A percentile compares a stretch with the other conserved stretches of the same genome.
Conservation (phyloP, 2,113 vertebrate species). For the Melanotaenia duboulayi region DNA sequence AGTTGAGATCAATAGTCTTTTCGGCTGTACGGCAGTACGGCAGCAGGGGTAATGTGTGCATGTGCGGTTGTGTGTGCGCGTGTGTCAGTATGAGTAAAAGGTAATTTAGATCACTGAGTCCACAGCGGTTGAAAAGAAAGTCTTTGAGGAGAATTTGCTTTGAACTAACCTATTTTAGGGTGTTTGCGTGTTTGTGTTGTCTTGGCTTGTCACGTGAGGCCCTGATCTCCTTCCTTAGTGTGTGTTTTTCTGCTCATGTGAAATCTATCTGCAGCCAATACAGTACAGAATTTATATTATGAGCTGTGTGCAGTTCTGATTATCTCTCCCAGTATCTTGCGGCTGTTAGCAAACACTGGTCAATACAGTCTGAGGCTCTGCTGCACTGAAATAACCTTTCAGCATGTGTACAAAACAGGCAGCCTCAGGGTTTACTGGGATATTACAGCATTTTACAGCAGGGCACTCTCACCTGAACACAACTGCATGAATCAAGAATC, state of each 20-base stretch:
- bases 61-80: neutral
- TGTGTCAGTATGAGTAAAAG: conserved; percentile 29
- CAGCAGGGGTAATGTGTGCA: neutral
- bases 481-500: conserved; percentile 14
- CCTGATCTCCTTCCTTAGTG: conserved; percentile 2
- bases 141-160: conserved; percentile 44
- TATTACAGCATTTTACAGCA: conserved; percentile 28
- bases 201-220: conserved; percentile 23
- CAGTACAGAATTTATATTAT: conserved; percentile 22
- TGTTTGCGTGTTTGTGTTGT: conserved; percentile 13
- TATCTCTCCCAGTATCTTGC: conserved; percentile 43
- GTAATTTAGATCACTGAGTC: conserved; percentile 58
- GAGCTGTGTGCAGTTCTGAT: conserved; percentile 32
- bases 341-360: conserved; percentile 37
- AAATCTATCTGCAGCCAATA: neutral
- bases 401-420: conserved; percentile 46
- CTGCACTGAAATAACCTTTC: conserved; percentile 53
- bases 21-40: conserved; percentile 14
- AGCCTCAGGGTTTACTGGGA: conserved; percentile 21
- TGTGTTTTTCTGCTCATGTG: conserved; percentile 7
- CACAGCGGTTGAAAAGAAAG: conserved; percentile 44
- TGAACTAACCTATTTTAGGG: conserved; percentile 43
- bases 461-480: conserved; percentile 9
- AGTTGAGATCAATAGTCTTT: conserved; percentile 62
- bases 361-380: conserved; percentile 40